phyloP scores from a whole-genome alignment of 2,797 vertebrate species.

The Acipenser ruthenus region DNA sequence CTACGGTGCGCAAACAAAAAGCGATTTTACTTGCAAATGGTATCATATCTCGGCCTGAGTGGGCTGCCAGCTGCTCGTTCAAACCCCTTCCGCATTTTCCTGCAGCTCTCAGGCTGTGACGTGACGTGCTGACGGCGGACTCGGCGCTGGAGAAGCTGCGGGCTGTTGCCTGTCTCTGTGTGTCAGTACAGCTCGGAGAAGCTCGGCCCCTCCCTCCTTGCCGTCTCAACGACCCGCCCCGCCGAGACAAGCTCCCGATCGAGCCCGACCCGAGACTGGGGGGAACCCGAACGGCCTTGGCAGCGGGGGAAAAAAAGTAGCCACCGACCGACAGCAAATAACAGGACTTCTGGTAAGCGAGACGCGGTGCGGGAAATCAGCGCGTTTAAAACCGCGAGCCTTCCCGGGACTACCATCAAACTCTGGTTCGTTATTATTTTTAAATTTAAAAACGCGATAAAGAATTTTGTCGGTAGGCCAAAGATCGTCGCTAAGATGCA shows the following conservation, averaged over 20 bases:
- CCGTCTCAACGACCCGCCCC: constrained; percentile 35
- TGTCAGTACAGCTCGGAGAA: constrained; percentile 63
- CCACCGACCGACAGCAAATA: constrained; percentile 54
- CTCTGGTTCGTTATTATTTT: constrained; percentile 25
- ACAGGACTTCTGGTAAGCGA: constrained; percentile 54
- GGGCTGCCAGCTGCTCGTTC: constrained; percentile 24
- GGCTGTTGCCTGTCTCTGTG: constrained; percentile 73
- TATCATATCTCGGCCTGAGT: constrained; percentile 23
- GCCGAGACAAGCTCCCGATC: constrained; percentile 65
- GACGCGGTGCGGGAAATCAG: constrained; percentile 31
- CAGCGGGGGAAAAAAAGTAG: constrained; percentile 43
- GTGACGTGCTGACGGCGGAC: constrained; percentile 90
- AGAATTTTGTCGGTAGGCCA: constrained; percentile 25
- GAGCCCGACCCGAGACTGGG: constrained; percentile 68
- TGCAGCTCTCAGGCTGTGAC: constrained; percentile 87
- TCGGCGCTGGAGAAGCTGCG: constrained; percentile 74
- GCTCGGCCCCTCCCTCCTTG: constrained; percentile 83
- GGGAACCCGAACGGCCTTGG: constrained; percentile 59
- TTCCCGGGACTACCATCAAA: constrained; percentile 16
- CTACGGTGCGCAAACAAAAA: no score
- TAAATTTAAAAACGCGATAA: background rate
- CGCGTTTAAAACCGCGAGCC: constrained; percentile 18
- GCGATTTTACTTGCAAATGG: no score
- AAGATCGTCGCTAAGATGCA: constrained; percentile 28
- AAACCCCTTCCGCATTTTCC: constrained; percentile 82